Conservation (phyloP, 2,797 vertebrate species). For the Carcharodon carcharias region DNA sequence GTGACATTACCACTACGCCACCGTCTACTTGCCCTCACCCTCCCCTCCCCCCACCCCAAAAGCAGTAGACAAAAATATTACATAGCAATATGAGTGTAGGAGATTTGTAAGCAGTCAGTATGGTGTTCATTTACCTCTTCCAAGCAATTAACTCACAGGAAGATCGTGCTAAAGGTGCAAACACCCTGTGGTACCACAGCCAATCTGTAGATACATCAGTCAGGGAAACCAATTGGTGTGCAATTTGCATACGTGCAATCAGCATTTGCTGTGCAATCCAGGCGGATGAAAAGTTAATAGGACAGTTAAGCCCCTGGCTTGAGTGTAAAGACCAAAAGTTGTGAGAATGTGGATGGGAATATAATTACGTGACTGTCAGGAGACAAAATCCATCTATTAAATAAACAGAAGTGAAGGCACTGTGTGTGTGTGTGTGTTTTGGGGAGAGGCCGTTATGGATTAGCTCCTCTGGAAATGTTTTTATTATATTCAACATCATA, state of each 20-base stretch:
- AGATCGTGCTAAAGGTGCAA: background rate
- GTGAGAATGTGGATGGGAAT: background rate
- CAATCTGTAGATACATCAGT: background rate
- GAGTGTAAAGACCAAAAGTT: background rate
- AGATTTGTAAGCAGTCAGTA: background rate
- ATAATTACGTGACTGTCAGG: background rate
- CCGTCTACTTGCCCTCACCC: too few species aligned
- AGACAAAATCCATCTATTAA: background rate
- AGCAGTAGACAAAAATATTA: background rate
- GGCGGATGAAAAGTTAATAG: background rate
- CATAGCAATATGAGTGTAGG: background rate
- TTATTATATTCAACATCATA: background rate
- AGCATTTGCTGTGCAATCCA: background rate
- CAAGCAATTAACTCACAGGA: background rate
- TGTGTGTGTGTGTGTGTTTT: too few species aligned
- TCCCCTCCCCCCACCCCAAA: too few species aligned
- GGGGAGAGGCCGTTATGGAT: background rate
- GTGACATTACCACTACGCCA: too few species aligned
- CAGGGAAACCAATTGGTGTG: background rate
- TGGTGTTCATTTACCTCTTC: background rate
- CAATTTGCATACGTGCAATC: background rate
- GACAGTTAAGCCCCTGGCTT: background rate
- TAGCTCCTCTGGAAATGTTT: background rate
- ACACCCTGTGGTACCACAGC: background rate
- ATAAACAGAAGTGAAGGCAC: too few species aligned